Percentiles rank a stretch among this genome's conserved stretches.
Evolutionary conservation across 2,888 invertebrate species (phyloP).

Genomic region (Candidula unifasciata): DNA sequence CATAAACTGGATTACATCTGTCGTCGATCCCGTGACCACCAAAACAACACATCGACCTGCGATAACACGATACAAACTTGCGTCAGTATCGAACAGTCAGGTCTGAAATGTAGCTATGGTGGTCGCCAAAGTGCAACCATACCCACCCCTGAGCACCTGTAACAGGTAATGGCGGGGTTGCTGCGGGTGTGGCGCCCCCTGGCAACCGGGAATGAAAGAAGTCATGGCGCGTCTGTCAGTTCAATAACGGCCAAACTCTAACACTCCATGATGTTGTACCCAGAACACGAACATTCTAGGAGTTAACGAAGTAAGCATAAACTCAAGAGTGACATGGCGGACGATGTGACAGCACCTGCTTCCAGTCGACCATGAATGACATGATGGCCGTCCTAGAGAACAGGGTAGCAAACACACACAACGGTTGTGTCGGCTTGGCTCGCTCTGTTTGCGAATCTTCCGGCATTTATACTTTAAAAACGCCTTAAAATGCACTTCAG

Average conservation of each 20-base stretch:
- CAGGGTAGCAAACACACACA: background rate
- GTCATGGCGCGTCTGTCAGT: constrained; percentile 19
- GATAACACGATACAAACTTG: constrained; percentile 4
- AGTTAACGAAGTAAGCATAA: constrained; percentile 56
- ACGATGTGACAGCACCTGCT: constrained; percentile 55
- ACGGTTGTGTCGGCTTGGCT: background rate
- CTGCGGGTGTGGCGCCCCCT: constrained; percentile 47
- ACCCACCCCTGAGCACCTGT: constrained; percentile 56
- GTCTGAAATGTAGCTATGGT: constrained; percentile 31
- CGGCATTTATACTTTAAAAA: background rate
- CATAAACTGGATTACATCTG: background rate
- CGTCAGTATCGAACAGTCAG: background rate
- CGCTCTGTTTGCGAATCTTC: too few relatives aligned
- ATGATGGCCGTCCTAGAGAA: constrained; percentile 32
- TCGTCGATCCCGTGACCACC: constrained; percentile 31
- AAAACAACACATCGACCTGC: constrained; percentile 17
- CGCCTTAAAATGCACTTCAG: background rate
- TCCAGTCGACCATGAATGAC: constrained; percentile 48
- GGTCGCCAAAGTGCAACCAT: constrained; percentile 50
- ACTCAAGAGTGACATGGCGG: constrained; percentile 9
- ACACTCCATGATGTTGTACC: constrained; percentile 47
- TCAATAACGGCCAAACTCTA: constrained; percentile 24
- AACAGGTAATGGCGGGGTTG: constrained; percentile 53
- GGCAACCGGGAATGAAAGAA: constrained; percentile 53
- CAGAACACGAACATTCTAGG: constrained; percentile 51